Percentiles rank a stretch among this genome's conserved stretches.
phyloP scores from a whole-genome alignment of 2,113 vertebrate genomes.

The Actinemys pallida region DNA sequence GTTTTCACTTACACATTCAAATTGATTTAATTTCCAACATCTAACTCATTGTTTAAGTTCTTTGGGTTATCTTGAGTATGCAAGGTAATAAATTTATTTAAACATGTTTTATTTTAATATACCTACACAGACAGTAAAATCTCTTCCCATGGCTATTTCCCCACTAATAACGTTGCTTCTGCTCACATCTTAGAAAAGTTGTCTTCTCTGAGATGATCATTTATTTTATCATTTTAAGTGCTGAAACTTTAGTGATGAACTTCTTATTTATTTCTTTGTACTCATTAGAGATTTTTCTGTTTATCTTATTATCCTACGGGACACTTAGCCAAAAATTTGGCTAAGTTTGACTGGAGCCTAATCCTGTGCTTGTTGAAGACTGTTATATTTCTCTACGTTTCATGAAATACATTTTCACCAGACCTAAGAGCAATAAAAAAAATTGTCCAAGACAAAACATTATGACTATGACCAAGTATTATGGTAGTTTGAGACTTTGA shows the following conservation, averaged over 20 bases:
- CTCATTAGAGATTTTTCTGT: background rate
- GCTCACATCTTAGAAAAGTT: background rate
- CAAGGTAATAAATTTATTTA: background rate
- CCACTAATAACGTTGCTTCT: background rate
- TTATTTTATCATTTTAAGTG: background rate
- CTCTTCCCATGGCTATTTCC: background rate
- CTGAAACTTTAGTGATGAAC: background rate
- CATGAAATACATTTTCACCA: background rate
- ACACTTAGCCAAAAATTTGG: too few relatives aligned
- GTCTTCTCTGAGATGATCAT: background rate
- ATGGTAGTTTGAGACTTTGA: background rate
- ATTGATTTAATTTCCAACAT: background rate
- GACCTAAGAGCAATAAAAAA: background rate
- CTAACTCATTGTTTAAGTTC: background rate
- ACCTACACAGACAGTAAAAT: background rate
- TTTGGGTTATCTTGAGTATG: background rate
- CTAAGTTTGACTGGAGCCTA: too few relatives aligned
- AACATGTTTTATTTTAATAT: background rate
- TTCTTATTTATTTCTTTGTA: background rate
- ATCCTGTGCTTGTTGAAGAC: background rate
- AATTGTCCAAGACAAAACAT: background rate
- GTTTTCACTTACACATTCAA: background rate
- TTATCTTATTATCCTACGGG: too few relatives aligned
- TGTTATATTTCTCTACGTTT: background rate
- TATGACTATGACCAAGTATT: background rate